phyloP scores from a whole-genome alignment of 1,140 invertebrate species.

The Bradysia coprophila region DNA sequence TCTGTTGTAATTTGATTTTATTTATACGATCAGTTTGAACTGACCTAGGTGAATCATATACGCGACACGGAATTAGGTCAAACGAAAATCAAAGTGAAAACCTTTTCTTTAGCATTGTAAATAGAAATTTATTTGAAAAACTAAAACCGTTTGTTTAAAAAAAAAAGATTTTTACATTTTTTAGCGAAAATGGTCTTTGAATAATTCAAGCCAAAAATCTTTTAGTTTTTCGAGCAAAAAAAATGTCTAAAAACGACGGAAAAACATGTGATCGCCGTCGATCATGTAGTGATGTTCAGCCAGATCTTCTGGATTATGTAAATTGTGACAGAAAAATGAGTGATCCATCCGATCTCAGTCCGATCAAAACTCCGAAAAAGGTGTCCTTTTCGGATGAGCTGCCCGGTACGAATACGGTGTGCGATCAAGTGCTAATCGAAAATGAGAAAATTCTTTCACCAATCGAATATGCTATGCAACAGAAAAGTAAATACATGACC shows the following conservation, averaged over 20 bases:
- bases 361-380: background rate
- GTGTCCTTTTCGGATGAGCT: constrained; percentile 2
- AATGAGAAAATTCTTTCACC: background rate
- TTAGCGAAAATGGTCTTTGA: no score
- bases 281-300: background rate
- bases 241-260: background rate
- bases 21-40: no score
- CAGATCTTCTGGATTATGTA: background rate
- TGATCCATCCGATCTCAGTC: background rate
- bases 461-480: background rate
- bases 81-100: no score
- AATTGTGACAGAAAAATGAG: background rate
- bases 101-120: no score
- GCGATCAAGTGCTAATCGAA: background rate
- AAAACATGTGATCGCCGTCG: background rate
- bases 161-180: no score
- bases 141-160: no score
- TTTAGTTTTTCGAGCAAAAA: background rate
- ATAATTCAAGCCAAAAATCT: no score
- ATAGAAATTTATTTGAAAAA: no score
- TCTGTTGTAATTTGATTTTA: no score
- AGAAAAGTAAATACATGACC: background rate
- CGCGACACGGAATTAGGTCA: no score
- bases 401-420: background rate
- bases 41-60: no score